Evolutionary conservation across 2,888 invertebrate genomes (phyloP), one percentile per base, ranked within the genome.

Genomic region (Megastigmus dorsalis): DNA sequence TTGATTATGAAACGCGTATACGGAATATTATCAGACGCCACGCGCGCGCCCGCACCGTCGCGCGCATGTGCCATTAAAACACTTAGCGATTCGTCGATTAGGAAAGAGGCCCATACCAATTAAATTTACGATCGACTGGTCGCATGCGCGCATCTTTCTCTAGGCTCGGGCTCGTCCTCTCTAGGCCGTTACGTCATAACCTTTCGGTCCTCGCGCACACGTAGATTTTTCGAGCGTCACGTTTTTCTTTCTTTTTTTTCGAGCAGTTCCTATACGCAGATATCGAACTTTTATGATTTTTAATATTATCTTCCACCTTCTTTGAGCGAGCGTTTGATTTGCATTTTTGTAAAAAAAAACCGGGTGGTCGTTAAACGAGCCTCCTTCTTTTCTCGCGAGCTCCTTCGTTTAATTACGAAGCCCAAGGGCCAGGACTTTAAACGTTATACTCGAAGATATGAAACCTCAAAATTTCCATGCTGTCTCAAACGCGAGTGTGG

Each of bases 71-170:
- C 38, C 30, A 52, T 52, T 28, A 54, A 62, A 52, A 62, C 9
- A 62, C 54, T 62, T 62, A 63, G 43, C 38, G n/a, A 66, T 72
- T 52, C 23, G 10, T 52, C 52, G 72, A 68, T 74, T 74, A 68
- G 48, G 62, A 68, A 74, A 74, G 67, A 52, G n/a, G 36, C 33
- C 18, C 23, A 7, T 18, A 6, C 52, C 30, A 50, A 28, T 23
- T 30, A 54, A 73, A 73, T 73, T 73, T 73, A 73, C 45, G 73
- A 67, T 67, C 59, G 23, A 10, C 13, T 41, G 23, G 28, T 15
- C 15, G 52, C 65, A 43, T 28, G n/a, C n/a, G n/a, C n/a, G n/a
- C n/a, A n/a, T n/a, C n/a, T n/a, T n/a, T n/a, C n/a, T n/a, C n/a
- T n/a, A n/a, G n/a, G n/a, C 18, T 36, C 59, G 26, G 26, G 41